These are phyloP conservation scores for Caenorhabditis sp. DNA, from an alignment of 2,888 invertebrate species.

Conservation along the genomic window DNA sequence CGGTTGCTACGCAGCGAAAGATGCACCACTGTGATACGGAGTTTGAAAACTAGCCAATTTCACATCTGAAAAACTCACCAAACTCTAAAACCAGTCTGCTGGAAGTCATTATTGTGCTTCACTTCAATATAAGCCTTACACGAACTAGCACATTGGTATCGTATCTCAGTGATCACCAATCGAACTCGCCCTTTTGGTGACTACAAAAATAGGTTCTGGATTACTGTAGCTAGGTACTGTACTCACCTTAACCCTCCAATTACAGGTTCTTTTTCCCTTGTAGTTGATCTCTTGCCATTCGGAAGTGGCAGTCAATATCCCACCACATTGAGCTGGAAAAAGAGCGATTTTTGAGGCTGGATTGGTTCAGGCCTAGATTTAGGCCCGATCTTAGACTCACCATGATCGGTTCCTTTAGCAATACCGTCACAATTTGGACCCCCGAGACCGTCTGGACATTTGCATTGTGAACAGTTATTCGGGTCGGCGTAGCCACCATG, in stretches of 20 bases:
- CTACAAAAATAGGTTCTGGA: slow-evolving; percentile 1
- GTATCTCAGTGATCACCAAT: slow-evolving; percentile 57
- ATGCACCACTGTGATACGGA: too few species aligned
- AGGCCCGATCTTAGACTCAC: slow-evolving; percentile 1
- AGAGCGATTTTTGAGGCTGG: neutral
- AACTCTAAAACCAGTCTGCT: slow-evolving; percentile 67
- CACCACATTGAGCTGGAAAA: slow-evolving; percentile 57
- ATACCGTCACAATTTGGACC: slow-evolving; percentile 39
- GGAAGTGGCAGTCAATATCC: slow-evolving; percentile 54
- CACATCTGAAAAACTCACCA: slow-evolving; percentile 55
- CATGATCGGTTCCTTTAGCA: slow-evolving; percentile 35
- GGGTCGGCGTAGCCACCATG: slow-evolving; percentile 67
- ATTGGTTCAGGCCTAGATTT: neutral
- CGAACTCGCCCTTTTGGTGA: slow-evolving; percentile 52
- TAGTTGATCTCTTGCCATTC: slow-evolving; percentile 67
- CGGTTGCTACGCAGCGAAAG: too few species aligned
- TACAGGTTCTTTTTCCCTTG: slow-evolving; percentile 63
- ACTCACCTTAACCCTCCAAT: slow-evolving; percentile 63
- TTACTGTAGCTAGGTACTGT: neutral
- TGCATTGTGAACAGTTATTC: slow-evolving; percentile 62
- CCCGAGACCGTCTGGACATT: slow-evolving; percentile 59
- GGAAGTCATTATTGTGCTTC: slow-evolving; percentile 67
- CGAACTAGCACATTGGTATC: slow-evolving; percentile 62
- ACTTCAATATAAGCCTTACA: slow-evolving; percentile 67
- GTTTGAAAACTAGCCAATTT: neutral